Evolutionary conservation across 2,888 invertebrate species (phyloP).

Genomic region (Drosophila tripunctata): DNA sequence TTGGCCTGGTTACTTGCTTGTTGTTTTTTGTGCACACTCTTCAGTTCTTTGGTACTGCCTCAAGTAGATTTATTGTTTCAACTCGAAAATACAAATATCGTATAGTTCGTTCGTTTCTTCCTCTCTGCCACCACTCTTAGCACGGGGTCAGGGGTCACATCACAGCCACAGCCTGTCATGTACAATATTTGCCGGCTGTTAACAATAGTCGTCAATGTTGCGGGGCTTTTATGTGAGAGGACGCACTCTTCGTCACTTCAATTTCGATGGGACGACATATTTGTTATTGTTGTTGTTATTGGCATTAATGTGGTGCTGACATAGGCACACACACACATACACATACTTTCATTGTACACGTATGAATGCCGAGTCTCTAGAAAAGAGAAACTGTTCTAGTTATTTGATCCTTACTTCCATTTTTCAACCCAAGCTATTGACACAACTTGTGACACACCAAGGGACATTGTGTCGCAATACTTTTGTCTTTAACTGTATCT

Average conservation of each 20-base stretch:
- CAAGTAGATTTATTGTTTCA: slow-evolving; percentile 77
- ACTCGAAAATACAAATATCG: slow-evolving; percentile 74
- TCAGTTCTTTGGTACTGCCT: slow-evolving; percentile 27
- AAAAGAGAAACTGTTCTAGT: slow-evolving; percentile 44
- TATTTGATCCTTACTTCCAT: slow-evolving; percentile 12
- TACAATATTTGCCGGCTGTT: slow-evolving; percentile 65
- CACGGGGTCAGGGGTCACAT: slow-evolving; percentile 35
- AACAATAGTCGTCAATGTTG: slow-evolving; percentile 69
- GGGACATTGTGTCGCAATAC: slow-evolving; percentile 55
- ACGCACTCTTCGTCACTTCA: slow-evolving; percentile 69
- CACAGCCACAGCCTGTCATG: slow-evolving; percentile 62
- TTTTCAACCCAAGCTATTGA: slow-evolving; percentile 36
- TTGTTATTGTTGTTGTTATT: slow-evolving; percentile 67
- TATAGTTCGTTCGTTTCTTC: too few species aligned
- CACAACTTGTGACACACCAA: slow-evolving; percentile 54
- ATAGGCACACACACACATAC: slow-evolving; percentile 20
- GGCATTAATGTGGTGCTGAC: slow-evolving; percentile 72
- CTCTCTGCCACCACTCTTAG: slow-evolving; percentile 3
- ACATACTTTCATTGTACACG: slow-evolving; percentile 10
- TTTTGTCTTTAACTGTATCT: slow-evolving; percentile 68
- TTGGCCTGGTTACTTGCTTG: slow-evolving; percentile 10
- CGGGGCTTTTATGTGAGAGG: background rate
- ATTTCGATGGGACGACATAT: slow-evolving; percentile 63
- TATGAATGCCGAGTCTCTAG: slow-evolving; percentile 3
- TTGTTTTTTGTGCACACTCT: slow-evolving; percentile 33